A percentile compares a stretch with the other conserved stretches of the same genome.
Conservation (phyloP, 2,888 invertebrate genomes). For the Sphaerolaimus hirsutus region DNA sequence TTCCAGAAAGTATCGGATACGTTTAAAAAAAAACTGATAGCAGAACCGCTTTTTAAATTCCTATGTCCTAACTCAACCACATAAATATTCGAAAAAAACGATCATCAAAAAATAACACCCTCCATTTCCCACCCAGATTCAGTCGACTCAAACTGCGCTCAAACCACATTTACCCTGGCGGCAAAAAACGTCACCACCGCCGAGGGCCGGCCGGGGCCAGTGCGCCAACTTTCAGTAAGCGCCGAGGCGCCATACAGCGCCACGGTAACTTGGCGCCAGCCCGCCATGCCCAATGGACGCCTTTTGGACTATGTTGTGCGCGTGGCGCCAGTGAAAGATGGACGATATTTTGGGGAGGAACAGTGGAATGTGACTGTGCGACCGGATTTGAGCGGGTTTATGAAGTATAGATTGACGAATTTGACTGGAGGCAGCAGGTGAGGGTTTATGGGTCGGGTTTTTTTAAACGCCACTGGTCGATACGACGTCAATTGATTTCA, state of each 20-base stretch:
- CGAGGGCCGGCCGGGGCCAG: neutral
- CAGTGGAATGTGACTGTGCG: neutral
- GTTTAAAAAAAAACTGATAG: too few species aligned
- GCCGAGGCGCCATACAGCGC: neutral
- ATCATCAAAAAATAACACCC: too few species aligned
- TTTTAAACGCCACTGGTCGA: too few species aligned
- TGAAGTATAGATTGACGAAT: neutral
- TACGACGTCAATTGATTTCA: too few species aligned
- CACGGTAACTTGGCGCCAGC: conserved; percentile 1
- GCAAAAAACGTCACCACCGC: neutral
- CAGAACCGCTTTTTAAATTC: too few species aligned
- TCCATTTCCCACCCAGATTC: too few species aligned
- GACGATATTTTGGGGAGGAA: neutral
- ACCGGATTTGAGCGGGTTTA: neutral
- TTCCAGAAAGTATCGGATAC: too few species aligned
- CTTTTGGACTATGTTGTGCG: neutral
- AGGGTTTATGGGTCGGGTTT: neutral
- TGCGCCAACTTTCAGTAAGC: neutral
- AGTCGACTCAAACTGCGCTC: neutral
- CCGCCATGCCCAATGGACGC: neutral
- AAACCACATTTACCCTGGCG: neutral
- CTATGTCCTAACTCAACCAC: too few species aligned
- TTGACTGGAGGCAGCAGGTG: neutral
- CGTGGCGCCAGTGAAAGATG: neutral
- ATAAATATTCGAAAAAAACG: too few species aligned